Conservation (phyloP, 30 jellyfish, hydroid and myxozoan species). For the Aurelia sp. region DNA sequence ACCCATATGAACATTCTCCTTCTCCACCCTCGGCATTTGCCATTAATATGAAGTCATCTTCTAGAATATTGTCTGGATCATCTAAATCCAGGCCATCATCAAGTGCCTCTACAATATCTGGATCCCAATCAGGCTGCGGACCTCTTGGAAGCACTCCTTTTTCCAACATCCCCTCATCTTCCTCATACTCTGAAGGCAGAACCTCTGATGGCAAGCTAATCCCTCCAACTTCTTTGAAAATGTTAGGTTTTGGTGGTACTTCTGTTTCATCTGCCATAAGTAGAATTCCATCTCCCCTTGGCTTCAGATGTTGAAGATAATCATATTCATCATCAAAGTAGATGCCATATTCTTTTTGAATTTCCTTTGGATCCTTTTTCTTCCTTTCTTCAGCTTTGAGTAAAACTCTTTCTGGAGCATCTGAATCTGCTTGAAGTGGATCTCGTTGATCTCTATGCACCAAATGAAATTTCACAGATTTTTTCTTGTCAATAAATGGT, state of each 20-base stretch:
- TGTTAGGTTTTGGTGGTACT: neutral
- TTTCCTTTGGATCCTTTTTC: constrained; percentile 34
- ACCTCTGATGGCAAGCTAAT: constrained; percentile 73
- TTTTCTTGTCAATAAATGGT: constrained; percentile 86
- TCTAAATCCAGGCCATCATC: constrained; percentile 92
- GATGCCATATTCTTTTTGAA: constrained; percentile 65
- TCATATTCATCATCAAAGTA: constrained; percentile 90
- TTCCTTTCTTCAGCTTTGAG: constrained; percentile 30
- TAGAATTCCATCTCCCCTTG: constrained; percentile 85
- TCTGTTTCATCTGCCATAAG: constrained; percentile 71
- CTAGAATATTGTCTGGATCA: constrained; percentile 85
- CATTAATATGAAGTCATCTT: constrained; percentile 78
- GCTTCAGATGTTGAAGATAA: constrained; percentile 84
- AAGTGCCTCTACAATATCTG: constrained; percentile 93
- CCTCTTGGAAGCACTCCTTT: constrained; percentile 93
- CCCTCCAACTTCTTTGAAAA: constrained; percentile 68
- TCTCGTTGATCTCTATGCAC: constrained; percentile 94
- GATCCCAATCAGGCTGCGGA: constrained; percentile 97
- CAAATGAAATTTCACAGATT: constrained; percentile 72
- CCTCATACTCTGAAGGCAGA: constrained; percentile 87
- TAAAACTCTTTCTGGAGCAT: constrained; percentile 75
- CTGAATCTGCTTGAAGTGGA: constrained; percentile 95
- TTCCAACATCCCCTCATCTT: constrained; percentile 78
- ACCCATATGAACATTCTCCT: neutral
- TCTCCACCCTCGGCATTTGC: constrained; percentile 65